Evolutionary conservation across 2,888 invertebrate genomes (phyloP), one percentile per base, ranked within the genome.

Genomic region (Phragmatobia fuliginosa): DNA sequence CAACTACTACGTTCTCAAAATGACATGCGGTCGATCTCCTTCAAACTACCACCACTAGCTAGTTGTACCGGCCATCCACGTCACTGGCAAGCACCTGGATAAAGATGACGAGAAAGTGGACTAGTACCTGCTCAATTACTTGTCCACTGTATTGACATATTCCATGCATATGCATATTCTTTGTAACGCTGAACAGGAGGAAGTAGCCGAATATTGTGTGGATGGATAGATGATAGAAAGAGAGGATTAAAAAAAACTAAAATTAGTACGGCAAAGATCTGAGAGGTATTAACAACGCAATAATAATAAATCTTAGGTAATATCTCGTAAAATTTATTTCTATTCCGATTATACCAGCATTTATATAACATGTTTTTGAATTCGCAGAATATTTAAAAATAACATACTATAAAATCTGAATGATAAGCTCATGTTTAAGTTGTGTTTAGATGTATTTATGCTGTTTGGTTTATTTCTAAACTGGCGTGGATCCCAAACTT

Each of bases 261-360:
- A 74, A 80, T 77, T 70, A 74, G 70, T 71, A 62, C 67, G 76
- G 73, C 70, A 49, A 71, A 73, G 65, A 38, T 72, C 66, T 36
- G 32, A 70, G 67, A 64, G 64, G 64, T 68, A 72, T 78, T 78
- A 73, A 81, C 59, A 8, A 31, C 59, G 71, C 36, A 74, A 79
- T 83, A 79, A 78, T 68, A 65, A 81, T 81, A 81, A 81, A 83
- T 83, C 81, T 75, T 56, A 33, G 66, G 66, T 81, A 76, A 76
- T 83, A 73, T 76, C 70, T 72, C 74, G 79, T 81, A 81, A 78
- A 77, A 72, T 70, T 66, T 56, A 72, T 78, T 73, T 78, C 70
- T 81, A 75, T 83, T 74, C 74, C 10, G 70, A 74, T 80, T 78
- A 38, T 38, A 38, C 38, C 14, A 38, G 14, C 14, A 38, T 38